A percentile compares a stretch with the other conserved stretches of the same genome.
phyloP scores from a whole-genome alignment of 1,140 invertebrate species.

The Lutraria rhynchaena region DNA sequence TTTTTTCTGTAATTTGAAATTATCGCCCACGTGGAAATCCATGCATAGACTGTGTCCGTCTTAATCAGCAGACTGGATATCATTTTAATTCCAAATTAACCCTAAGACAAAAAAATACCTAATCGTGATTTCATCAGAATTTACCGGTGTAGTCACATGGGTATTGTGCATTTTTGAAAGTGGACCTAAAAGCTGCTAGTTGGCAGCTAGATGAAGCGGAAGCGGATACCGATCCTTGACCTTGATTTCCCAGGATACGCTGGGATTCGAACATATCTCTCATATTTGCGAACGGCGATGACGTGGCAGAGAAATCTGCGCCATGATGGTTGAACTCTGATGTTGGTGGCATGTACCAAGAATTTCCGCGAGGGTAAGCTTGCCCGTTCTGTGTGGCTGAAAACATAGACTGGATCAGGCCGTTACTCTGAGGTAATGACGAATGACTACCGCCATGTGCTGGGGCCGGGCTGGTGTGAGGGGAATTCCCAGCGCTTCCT shows the following conservation, averaged over 20 bases:
- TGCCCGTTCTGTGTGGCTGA: constrained; percentile 67
- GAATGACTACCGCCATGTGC: constrained; percentile 59
- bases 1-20: too few relatives aligned
- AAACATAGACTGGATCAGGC: constrained; percentile 71
- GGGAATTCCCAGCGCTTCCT: constrained; percentile 63
- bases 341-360: constrained; percentile 76
- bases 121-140: constrained; percentile 70
- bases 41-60: too few relatives aligned
- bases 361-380: constrained; percentile 69
- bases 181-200: constrained; percentile 75
- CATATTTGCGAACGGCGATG: constrained; percentile 67
- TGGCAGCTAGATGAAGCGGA: constrained; percentile 73
- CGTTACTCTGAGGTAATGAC: constrained; percentile 68
- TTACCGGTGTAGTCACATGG: constrained; percentile 77
- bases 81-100: too few relatives aligned
- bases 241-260: constrained; percentile 66
- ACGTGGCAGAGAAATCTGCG: constrained; percentile 68
- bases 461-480: constrained; percentile 62
- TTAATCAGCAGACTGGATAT: too few relatives aligned
- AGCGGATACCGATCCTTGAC: constrained; percentile 64
- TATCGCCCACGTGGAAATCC: too few relatives aligned
- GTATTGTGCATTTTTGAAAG: constrained; percentile 76
- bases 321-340: constrained; percentile 71
- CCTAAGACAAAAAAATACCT: too few relatives aligned
- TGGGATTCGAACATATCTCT: constrained; percentile 77